These are phyloP conservation scores for Odobenus rosmarus DNA, from an alignment of 2,113 vertebrate species.

Conservation along the genomic window DNA sequence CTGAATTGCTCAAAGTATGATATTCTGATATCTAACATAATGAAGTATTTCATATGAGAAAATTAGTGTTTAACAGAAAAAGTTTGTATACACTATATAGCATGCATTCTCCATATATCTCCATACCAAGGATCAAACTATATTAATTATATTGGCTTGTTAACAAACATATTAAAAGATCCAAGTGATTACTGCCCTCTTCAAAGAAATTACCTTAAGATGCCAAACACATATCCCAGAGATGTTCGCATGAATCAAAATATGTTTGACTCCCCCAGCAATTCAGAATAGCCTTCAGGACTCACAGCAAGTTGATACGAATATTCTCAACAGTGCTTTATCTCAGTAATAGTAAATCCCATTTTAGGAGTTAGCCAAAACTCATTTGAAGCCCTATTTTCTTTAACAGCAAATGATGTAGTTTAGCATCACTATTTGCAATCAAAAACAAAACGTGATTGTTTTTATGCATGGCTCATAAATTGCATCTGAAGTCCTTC, in stretches of 20 bases:
- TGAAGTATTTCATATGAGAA: background rate
- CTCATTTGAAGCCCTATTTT: background rate
- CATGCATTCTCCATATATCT: background rate
- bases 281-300: background rate
- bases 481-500: background rate
- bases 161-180: background rate
- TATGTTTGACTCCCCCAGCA: background rate
- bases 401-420: background rate
- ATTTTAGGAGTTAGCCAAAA: slow-evolving; percentile 10
- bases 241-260: background rate
- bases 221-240: background rate
- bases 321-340: background rate
- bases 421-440: background rate
- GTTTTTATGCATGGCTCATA: background rate
- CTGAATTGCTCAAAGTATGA: background rate
- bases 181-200: background rate
- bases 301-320: background rate
- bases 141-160: background rate
- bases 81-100: background rate
- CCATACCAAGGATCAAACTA: background rate
- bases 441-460: background rate
- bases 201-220: background rate
- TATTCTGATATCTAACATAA: background rate
- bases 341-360: background rate
- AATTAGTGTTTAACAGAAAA: background rate